A percentile compares a stretch with the other conserved stretches of the same genome.
phyloP scores from a whole-genome alignment of 2,113 vertebrate species.

The Hipposideros armiger region DNA sequence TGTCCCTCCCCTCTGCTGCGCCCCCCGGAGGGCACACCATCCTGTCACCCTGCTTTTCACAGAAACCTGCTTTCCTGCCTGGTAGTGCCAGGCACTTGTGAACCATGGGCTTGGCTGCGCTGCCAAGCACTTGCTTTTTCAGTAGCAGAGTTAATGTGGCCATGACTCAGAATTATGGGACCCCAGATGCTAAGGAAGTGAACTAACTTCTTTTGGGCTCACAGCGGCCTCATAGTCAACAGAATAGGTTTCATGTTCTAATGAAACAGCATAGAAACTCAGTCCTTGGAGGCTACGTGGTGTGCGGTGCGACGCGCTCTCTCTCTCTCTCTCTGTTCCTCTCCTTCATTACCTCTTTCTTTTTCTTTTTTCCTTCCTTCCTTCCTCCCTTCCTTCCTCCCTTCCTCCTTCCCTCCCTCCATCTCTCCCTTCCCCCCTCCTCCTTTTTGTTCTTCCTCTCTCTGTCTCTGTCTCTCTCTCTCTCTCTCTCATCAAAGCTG shows the following conservation, averaged over 20 bases:
- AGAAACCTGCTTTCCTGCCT: slow-evolving; percentile 53
- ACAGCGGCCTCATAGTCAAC: slow-evolving; percentile 56
- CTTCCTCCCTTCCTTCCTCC: too few species aligned
- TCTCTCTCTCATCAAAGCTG: slow-evolving; percentile 46
- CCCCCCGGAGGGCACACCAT: not conserved
- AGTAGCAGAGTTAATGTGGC: slow-evolving; percentile 80
- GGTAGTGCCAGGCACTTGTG: slow-evolving; percentile 41
- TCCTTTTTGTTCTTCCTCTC: not conserved
- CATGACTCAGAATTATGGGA: slow-evolving; percentile 79
- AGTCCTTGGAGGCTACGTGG: slow-evolving; percentile 60
- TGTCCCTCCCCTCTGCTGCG: not conserved
- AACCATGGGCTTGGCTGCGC: slow-evolving; percentile 1
- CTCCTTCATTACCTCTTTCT: not conserved
- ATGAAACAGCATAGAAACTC: slow-evolving; percentile 83
- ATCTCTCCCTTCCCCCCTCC: not conserved
- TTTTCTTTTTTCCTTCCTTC: not conserved
- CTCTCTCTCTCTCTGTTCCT: too few species aligned
- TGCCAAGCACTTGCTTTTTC: slow-evolving; percentile 71
- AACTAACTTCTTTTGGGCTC: slow-evolving; percentile 76
- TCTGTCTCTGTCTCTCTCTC: too few species aligned
- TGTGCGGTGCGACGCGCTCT: not conserved
- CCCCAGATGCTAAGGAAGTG: slow-evolving; percentile 73
- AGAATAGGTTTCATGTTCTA: slow-evolving; percentile 77
- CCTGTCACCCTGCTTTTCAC: not conserved
- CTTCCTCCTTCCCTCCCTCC: too few species aligned